Base-by-base conservation (phyloP, 2,113 vertebrate genomes). In the Rostratula benghalensis region DNA sequence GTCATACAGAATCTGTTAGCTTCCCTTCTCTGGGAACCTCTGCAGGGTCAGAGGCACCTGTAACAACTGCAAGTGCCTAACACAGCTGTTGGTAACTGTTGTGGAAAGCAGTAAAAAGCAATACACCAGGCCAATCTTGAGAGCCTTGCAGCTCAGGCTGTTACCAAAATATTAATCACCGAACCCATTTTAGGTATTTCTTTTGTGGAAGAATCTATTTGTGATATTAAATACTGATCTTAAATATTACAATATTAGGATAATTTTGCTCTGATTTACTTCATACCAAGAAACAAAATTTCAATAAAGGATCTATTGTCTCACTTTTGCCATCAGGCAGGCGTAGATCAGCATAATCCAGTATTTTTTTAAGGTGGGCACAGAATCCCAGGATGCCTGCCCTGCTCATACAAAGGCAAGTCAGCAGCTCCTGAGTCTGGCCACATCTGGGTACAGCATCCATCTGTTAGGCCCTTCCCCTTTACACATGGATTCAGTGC, bases 401-500 rank as follows among this genome's bases (percentile, higher is more conserved):
- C 10, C 12, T 11, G 10, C 10, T 59, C 22, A 13, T 4, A 33
- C 12, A 54, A 37, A 79, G 39, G 15, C 27, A 54, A 41, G 25
- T 43, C 35, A 37, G 53, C 35, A 56, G 27, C 54, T 74, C 31
- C 13, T n/a, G 23, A 11, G 10, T 43, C 31, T 53, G 45, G n/a
- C 37, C 21, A 41, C 43, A 46, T 53, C 45, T 28, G 31, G 48
- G 25, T 65, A 53, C 33, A 59, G 27, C 46, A 79, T 7, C 12
- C 53, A 48, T 19, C 9, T 27, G n/a, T 7, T 31, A 45, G 21
- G 28, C 28, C 30, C 37, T 46, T n/a, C 30, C 22, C 30, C 59
- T 61, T 67, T 0, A 0, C 60, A 54, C 12, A 2, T 7, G n/a
- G 53, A 35, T 50, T 41, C 28, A 20, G 48, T 27, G 12, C 39